Base-by-base conservation (phyloP, 2,888 invertebrate genomes). In the Sesia bembeciformis region DNA sequence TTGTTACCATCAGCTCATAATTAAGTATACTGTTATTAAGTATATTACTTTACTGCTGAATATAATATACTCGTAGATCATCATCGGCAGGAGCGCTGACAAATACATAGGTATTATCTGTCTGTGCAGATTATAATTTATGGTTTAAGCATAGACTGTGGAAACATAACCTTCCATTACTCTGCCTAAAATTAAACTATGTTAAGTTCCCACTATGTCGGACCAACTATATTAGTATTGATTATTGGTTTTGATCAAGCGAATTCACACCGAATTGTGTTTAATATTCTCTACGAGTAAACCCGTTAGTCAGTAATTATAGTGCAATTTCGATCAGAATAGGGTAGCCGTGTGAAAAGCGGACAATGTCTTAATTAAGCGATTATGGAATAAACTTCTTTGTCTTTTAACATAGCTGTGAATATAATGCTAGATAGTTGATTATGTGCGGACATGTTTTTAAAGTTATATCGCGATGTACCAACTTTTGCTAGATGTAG, bases 301-400 rank as follows among this genome's bases (percentile, higher is more conserved):
- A 53, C 49, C 42, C 49, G 51, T 55, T 51, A 57, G 49, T 8
- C 6, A 23, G 54, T 57, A 58, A 58, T 54, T 40, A 55, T 56
- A 56, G 54, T 57, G 57, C 56, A 57, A 58, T 58, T n/a, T 56
- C 41, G 49, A 57, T 58, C 54, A 54, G 53, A 52, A 52, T 56
- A 52, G 52, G 51, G 53, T 55, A 56, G 52, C 51, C 55, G 58
- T 62, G 62, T 50, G 61, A 61, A 57, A 51, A 42, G 54, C 52
- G 56, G 56, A 59, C 59, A 60, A 61, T 56, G 51, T 54, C 42
- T 56, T 62, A 61, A 61, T 62, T 62, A 61, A 58, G 54, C 53
- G 46, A 53, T 60, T 57, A 57, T 62, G 54, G 57, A 57, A 59
- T 54, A 51, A 23, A 49, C 49, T 53, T 52, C 55, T 57, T 60